Conservation (phyloP, 2,888 invertebrate species). For the Xestoiulus laeticollis region DNA sequence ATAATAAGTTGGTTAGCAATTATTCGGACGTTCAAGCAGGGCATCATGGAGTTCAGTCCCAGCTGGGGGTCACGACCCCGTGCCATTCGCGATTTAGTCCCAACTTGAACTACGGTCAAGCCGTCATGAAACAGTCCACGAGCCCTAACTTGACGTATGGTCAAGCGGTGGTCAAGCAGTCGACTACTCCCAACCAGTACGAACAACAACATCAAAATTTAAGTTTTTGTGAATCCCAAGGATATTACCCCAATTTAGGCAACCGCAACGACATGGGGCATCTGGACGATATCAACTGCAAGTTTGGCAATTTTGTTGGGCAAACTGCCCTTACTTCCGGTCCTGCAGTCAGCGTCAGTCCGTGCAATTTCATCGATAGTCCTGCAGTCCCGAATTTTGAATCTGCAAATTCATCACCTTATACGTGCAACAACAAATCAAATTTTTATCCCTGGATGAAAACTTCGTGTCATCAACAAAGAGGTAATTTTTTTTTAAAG, state of each 20-base stretch:
- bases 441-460: constrained; percentile 50
- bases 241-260: constrained; percentile 9
- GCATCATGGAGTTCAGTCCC: background rate
- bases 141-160: background rate
- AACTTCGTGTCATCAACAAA: constrained; percentile 36
- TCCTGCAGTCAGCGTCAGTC: background rate
- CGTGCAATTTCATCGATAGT: background rate
- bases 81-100: constrained; percentile 7
- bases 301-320: background rate
- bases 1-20: background rate
- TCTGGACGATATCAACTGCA: background rate
- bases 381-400: background rate
- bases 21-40: background rate
- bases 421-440: constrained; percentile 41
- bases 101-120: background rate
- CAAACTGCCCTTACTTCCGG: background rate
- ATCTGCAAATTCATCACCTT: background rate
- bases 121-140: background rate
- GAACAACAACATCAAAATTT: constrained; percentile 36
- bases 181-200: background rate
- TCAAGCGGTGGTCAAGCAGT: constrained; percentile 30
- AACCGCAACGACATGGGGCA: background rate
- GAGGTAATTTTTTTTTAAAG: constrained; percentile 27
- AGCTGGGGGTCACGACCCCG: constrained; percentile 5
- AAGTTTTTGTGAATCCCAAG: constrained; percentile 12